Base-by-base conservation (phyloP, 2,888 invertebrate species). In the Drosophila yooni region DNA sequence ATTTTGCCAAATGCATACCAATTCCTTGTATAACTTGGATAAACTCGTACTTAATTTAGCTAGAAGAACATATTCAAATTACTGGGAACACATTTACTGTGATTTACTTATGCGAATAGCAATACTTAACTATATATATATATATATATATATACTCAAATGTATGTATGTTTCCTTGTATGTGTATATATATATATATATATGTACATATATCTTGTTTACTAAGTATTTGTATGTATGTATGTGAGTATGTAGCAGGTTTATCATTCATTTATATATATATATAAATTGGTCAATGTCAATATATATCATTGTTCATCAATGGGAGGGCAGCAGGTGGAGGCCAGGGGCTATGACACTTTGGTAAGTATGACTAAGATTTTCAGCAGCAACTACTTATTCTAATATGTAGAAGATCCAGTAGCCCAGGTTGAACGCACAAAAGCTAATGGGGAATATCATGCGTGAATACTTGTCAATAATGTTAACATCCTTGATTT, bases 391-490 rank as follows among this genome's bases (percentile, higher is more conserved):
- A 38, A 56, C 69, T 71, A 68, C 31, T 58, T 91, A 96, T 94
- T 96, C 96, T 83, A 96, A 94, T 89, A 97, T 95, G 93, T 98
- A 98, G 94, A 98, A 99, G 87, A 97, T 95, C 99, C 99, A 99
- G 93, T 99, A 99, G 84, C 97, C 96, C 48, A 97, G 96, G 93
- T 99, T 99, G 94, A 99, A 99, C 82, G 98, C 94, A 91, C 99
- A 95, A 93, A 99, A 99, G 86, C 98, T 96, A 76, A 99, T 96
- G 0, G 99, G 99, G 93, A 99, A 99, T 77, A 99, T 95, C 90
- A 99, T 96, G 84, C 99, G 95, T 40, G 99, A 99, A 93, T 99
- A 99, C 91, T 99, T 99, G 94, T 99, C 99, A 91, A 99, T 99
- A 82, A 99, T 96, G 93, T 99, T 99, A 73, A 99, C 99, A 93